A percentile compares a stretch with the other conserved stretches of the same genome.
Conservation (phyloP, 2,113 vertebrate species). For the Odontesthes bonariensis region DNA sequence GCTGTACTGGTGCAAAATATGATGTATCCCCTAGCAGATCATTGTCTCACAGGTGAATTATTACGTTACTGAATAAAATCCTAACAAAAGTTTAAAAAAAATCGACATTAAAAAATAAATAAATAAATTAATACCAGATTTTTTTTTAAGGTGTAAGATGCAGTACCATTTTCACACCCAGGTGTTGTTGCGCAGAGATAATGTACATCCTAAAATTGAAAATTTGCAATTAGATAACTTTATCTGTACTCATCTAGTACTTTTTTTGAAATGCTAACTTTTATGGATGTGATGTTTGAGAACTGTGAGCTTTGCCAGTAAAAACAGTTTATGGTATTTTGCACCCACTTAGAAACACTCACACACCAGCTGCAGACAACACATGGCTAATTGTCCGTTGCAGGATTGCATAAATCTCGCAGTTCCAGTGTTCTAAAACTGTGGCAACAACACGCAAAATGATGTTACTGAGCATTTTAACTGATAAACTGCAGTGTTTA, state of each 20-base stretch:
- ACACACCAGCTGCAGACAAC: conserved; percentile 16
- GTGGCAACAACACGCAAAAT: conserved; percentile 11
- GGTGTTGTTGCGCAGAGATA: too few species aligned
- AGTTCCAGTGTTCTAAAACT: conserved; percentile 23
- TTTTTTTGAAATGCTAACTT: neutral
- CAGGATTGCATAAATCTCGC: conserved; percentile 20
- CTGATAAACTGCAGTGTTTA: conserved; percentile 27
- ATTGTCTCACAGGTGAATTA: conserved; percentile 12
- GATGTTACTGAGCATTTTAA: conserved; percentile 3
- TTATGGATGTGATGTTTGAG: conserved; percentile 23
- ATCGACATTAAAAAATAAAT: too few species aligned
- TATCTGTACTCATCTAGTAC: neutral
- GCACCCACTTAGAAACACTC: conserved; percentile 41
- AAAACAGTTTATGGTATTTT: conserved; percentile 44
- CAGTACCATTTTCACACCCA: too few species aligned
- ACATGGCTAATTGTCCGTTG: conserved; percentile 22
- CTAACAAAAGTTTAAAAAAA: neutral
- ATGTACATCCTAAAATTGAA: neutral
- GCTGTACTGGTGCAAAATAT: conserved; percentile 11
- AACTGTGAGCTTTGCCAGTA: conserved; percentile 39
- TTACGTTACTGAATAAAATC: neutral
- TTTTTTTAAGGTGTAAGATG: neutral
- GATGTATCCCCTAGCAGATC: neutral
- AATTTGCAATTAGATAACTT: neutral
- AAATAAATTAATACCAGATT: neutral